Conservation (phyloP, 2,113 vertebrate genomes). For the Nothobranchius furzeri region DNA sequence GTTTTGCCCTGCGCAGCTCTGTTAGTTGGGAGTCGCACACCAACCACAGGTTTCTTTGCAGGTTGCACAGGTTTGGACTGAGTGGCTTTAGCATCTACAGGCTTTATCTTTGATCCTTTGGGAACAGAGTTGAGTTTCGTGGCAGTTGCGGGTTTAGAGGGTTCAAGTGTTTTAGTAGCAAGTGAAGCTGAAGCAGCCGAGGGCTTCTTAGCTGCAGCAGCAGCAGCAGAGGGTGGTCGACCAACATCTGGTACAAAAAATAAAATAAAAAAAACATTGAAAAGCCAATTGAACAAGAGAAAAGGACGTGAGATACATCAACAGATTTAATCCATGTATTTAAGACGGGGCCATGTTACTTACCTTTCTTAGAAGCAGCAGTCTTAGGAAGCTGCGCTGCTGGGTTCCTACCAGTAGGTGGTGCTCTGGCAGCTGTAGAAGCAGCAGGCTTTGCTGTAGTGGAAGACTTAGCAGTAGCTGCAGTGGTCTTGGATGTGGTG, state of each 20-base stretch:
- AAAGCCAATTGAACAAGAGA: neutral
- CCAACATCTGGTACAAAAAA: conserved; percentile 56
- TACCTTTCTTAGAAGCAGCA: conserved; percentile 74
- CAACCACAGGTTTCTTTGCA: conserved; percentile 44
- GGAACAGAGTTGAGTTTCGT: conserved; percentile 29
- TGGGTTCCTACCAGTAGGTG: conserved; percentile 64
- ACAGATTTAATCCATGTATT: too few species aligned
- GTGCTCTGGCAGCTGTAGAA: conserved; percentile 49
- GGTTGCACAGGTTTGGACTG: conserved; percentile 53
- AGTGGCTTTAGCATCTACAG: conserved; percentile 44
- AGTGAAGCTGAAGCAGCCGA: conserved; percentile 24
- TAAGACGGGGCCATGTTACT: conserved; percentile 31
- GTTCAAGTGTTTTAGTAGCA: conserved; percentile 64
- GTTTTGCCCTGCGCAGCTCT: conserved; percentile 41
- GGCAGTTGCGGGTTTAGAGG: conserved; percentile 45
- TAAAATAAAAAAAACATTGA: too few species aligned
- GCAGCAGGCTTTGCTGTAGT: conserved; percentile 33
- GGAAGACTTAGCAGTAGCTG: conserved; percentile 43
- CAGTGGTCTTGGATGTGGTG: conserved; percentile 36
- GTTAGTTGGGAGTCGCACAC: conserved; percentile 20
- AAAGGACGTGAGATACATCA: too few species aligned
- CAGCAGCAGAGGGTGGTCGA: conserved; percentile 43
- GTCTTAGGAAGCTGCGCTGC: conserved; percentile 56
- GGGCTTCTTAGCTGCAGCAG: conserved; percentile 60
- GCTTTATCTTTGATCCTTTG: conserved; percentile 45